Evolutionary conservation across 2,797 vertebrate species (phyloP).

Genomic region (Gastrophryne carolinensis): DNA sequence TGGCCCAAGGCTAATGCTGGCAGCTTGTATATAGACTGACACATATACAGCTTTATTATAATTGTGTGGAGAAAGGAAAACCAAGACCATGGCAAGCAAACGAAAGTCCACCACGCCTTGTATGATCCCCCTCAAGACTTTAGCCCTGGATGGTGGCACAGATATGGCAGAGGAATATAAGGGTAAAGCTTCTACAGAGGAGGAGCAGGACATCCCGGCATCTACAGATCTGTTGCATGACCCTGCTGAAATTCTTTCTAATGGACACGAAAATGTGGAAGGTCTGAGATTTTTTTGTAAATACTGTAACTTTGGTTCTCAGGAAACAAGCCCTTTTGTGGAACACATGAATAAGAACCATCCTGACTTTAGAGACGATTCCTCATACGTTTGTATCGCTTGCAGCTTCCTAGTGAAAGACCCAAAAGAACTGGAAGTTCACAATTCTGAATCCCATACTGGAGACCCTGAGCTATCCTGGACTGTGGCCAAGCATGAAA

Average conservation of each 20-base stretch:
- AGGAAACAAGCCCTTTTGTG: conserved; percentile 86
- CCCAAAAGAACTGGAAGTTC: conserved; percentile 87
- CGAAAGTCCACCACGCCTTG: conserved; percentile 96
- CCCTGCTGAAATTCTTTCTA: conserved; percentile 57
- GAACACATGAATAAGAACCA: conserved; percentile 90
- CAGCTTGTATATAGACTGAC: not conserved
- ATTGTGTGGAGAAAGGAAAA: not conserved
- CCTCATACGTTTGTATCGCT: conserved; percentile 80
- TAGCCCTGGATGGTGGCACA: conserved; percentile 70
- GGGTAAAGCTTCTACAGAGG: conserved; percentile 69
- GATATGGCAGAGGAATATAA: conserved; percentile 59
- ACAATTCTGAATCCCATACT: conserved; percentile 82
- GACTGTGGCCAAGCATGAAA: conserved; percentile 80
- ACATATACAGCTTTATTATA: not conserved
- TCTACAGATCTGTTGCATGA: conserved; percentile 45
- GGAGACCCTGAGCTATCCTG: conserved; percentile 71
- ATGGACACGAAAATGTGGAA: conserved; percentile 66
- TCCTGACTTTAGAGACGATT: conserved; percentile 85
- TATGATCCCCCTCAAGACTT: conserved; percentile 92
- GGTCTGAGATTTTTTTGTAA: conserved; percentile 82
- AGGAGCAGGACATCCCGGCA: conserved; percentile 49
- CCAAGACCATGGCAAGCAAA: conserved; percentile 89
- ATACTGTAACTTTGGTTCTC: conserved; percentile 85
- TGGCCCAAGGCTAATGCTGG: conserved; percentile 9
- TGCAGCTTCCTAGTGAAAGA: conserved; percentile 84